Evolutionary conservation across 2,113 vertebrate species (phyloP).

Genomic region (Ondatra zibethicus): DNA sequence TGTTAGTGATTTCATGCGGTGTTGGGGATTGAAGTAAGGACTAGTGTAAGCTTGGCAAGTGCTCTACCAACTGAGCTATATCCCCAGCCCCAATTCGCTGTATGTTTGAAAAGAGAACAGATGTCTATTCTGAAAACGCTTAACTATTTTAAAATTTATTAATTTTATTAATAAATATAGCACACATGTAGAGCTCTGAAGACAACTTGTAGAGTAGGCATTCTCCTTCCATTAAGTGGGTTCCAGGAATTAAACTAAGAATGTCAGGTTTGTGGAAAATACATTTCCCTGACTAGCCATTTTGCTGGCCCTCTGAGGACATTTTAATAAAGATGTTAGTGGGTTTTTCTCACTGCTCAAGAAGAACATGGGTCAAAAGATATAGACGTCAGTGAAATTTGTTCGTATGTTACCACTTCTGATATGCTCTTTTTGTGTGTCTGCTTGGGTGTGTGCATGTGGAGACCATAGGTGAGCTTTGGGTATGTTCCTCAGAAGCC

Average conservation of each 20-base stretch:
- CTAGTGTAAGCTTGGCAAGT: neutral
- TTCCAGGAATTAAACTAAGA: neutral
- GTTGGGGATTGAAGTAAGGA: neutral
- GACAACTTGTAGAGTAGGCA: neutral
- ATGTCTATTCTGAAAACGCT: conserved; percentile 20
- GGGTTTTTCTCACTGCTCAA: conserved; percentile 9
- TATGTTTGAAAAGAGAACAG: conserved; percentile 68
- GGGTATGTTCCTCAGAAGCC: neutral
- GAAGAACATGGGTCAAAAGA: conserved; percentile 50
- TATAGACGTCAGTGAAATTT: neutral
- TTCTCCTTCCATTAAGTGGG: neutral
- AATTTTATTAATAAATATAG: neutral
- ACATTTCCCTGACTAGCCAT: neutral
- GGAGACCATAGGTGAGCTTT: neutral
- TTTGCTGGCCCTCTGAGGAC: conserved; percentile 9
- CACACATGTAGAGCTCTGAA: neutral
- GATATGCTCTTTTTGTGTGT: neutral
- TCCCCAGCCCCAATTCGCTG: neutral
- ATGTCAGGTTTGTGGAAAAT: neutral
- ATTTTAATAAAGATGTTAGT: conserved; percentile 52
- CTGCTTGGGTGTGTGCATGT: neutral
- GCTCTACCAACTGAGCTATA: neutral
- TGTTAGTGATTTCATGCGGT: neutral
- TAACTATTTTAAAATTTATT: neutral
- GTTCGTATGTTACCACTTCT: neutral